Evolutionary conservation across 2,113 vertebrate species (phyloP), one percentile per base, ranked within the genome.

Genomic region (Mola mola): DNA sequence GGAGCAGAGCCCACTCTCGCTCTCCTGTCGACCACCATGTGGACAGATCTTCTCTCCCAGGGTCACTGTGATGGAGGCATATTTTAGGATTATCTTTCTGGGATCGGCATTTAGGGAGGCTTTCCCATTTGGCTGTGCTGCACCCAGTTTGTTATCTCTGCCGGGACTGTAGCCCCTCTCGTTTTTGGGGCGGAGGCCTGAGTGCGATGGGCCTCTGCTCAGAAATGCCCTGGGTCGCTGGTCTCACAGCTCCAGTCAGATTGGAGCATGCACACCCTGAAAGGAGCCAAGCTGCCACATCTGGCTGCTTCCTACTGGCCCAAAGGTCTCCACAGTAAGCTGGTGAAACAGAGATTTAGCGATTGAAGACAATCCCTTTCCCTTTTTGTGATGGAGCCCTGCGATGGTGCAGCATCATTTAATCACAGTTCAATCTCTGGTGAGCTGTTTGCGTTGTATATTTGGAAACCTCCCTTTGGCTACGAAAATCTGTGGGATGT

Each of bases 141-240:
- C 65, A 34, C 60, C 44, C 8, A 38, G 55, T 73, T 71, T 80
- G 78, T 75, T 74, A 67, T 76, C 66, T 70, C 69, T 50, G 36
- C 59, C 50, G 57, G 47, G 56, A 40, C 52, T 36, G 67, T 28
- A 65, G 21, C 44, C 46, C 25, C 19, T 11, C 13, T 25, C 65
- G 66, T 79, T 38, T 64, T 48, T 43, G 24, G 24, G 58, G 12
- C n/a, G n/a, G n/a, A n/a, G 50, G 19, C 47, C 17, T 70, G 42
- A 46, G 48, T 25, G 42, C 13, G 56, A 76, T 72, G 56, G 81
- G 65, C 63, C 21, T 38, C 33, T 44, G 68, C 67, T 83, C 72
- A 72, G 74, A 79, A 83, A 71, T 44, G 31, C 29, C 47, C 56
- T 53, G 16, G 6, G 7, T 17, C 76, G 47, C 20, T 29, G 58